Evolutionary conservation across 2,888 invertebrate genomes (phyloP).

Genomic region (Platerodrilus igneus): DNA sequence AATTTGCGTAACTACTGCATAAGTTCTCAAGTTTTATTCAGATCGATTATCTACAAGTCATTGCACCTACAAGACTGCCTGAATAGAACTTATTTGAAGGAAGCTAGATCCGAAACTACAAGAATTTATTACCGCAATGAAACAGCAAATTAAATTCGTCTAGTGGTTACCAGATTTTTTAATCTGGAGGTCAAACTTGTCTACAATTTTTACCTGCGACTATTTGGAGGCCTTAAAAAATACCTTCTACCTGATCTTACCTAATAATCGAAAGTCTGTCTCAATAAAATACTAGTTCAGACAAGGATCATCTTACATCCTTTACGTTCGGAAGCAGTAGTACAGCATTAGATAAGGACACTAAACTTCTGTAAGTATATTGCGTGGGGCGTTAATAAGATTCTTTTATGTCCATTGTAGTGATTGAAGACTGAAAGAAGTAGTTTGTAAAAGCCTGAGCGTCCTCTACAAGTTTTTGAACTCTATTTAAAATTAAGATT

Average conservation of each 20-base stretch:
- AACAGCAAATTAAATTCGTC: too few species aligned
- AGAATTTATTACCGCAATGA: too few species aligned
- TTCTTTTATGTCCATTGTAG: slow-evolving; percentile 24
- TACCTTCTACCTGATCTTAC: slow-evolving; percentile 38
- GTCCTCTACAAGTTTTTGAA: slow-evolving; percentile 2
- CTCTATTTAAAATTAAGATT: background rate
- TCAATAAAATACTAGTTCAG: slow-evolving; percentile 26
- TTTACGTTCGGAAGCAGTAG: background rate
- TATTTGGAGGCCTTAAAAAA: slow-evolving; percentile 28
- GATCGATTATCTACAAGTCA: too few species aligned
- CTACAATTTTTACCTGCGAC: slow-evolving; percentile 34
- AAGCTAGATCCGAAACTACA: too few species aligned
- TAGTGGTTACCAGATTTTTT: slow-evolving; percentile 16
- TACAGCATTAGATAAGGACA: slow-evolving; percentile 7
- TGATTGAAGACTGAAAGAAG: slow-evolving; percentile 33
- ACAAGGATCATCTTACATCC: slow-evolving; percentile 6
- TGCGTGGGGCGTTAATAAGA: slow-evolving; percentile 13
- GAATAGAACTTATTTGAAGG: too few species aligned
- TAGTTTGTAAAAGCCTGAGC: slow-evolving; percentile 16
- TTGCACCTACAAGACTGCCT: too few species aligned
- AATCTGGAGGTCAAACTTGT: slow-evolving; percentile 24
- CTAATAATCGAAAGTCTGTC: slow-evolving; percentile 36
- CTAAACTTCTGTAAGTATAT: slow-evolving; percentile 2
- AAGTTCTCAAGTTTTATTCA: too few species aligned
- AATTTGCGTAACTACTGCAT: too few species aligned